Conservation (phyloP, 2,113 vertebrate genomes). For the Pangasianodon gigas region DNA sequence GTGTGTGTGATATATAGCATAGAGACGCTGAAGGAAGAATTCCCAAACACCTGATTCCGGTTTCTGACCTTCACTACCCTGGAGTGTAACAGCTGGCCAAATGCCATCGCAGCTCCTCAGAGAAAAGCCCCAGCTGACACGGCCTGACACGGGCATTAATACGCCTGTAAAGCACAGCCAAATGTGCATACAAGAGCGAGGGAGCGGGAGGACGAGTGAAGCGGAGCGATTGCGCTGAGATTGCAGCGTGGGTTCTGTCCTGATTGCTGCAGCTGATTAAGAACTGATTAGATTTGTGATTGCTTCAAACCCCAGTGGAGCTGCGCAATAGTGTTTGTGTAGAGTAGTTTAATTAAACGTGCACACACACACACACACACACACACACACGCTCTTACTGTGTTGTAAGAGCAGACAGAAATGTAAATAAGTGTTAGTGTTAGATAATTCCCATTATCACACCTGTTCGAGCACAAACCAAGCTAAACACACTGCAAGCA, state of each 20-base stretch:
- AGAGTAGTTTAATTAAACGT: conserved; percentile 46
- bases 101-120: conserved; percentile 16
- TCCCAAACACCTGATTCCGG: neutral
- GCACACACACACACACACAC: neutral
- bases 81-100: neutral
- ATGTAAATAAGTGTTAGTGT: neutral
- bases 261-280: conserved; percentile 70
- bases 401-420: neutral
- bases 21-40: neutral
- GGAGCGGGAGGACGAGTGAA: conserved; percentile 56
- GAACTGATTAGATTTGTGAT: conserved; percentile 66
- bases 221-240: conserved; percentile 60
- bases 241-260: conserved; percentile 53
- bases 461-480: neutral
- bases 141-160: conserved; percentile 57
- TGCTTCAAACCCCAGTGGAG: conserved; percentile 51
- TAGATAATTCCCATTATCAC: neutral
- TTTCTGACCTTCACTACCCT: conserved; percentile 14
- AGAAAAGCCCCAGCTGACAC: conserved; percentile 49
- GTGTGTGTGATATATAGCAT: neutral
- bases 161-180: conserved; percentile 60
- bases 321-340: conserved; percentile 45
- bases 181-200: neutral
- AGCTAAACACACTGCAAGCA: neutral
- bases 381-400: neutral